Evolutionary conservation across 1,140 invertebrate genomes (phyloP).

Genomic region (Eupristina koningsbergeri): DNA sequence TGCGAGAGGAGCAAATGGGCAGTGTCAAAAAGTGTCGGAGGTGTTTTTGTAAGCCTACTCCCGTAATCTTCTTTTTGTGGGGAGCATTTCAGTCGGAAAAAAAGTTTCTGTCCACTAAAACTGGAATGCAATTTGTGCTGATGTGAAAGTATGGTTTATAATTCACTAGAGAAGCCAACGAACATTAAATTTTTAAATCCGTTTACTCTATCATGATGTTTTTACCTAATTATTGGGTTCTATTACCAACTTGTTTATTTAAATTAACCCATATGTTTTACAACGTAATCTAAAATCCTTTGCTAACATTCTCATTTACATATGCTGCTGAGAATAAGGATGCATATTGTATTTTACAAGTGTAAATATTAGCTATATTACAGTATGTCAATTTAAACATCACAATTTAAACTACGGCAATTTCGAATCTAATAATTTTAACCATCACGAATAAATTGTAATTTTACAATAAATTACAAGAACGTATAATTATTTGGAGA

Average conservation of each 20-base stretch:
- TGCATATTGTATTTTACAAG: neutral
- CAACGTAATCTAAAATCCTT: neutral
- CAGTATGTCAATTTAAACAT: too few species aligned
- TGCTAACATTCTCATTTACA: neutral
- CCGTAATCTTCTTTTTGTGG: constrained; percentile 19
- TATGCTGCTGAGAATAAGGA: neutral
- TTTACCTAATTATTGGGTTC: neutral
- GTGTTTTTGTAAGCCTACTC: neutral
- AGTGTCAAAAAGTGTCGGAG: constrained; percentile 11
- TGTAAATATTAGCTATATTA: neutral
- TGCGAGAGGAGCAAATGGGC: neutral
- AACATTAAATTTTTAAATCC: neutral
- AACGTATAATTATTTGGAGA: too few species aligned
- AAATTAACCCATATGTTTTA: neutral
- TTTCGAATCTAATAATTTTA: too few species aligned
- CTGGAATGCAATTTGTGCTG: neutral
- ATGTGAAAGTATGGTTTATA: too few species aligned
- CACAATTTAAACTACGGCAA: too few species aligned
- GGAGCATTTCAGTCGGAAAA: neutral
- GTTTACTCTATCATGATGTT: neutral
- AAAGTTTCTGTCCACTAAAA: neutral
- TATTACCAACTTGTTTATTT: neutral
- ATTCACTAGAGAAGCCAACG: neutral
- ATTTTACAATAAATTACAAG: too few species aligned
- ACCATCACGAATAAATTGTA: too few species aligned